Evolutionary conservation across 2,797 vertebrate genomes (phyloP).

Genomic region (Trichosurus vulpecula): DNA sequence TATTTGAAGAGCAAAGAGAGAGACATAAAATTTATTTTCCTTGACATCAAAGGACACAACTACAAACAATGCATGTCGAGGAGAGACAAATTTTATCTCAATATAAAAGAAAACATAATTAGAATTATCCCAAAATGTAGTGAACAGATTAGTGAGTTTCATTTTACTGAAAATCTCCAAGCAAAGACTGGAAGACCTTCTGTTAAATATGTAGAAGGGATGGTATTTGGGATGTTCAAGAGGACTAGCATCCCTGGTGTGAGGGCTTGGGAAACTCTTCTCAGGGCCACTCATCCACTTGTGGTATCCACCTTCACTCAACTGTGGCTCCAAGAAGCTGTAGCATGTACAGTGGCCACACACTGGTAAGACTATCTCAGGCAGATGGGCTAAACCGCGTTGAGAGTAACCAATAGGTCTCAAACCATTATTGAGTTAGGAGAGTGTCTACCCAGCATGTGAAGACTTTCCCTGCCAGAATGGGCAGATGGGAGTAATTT

Average conservation of each 20-base stretch:
- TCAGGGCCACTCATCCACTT: neutral
- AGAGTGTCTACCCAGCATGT: neutral
- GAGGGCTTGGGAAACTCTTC: neutral
- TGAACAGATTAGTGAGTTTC: neutral
- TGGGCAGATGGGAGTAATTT: neutral
- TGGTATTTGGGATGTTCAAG: neutral
- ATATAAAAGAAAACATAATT: neutral
- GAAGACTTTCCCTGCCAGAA: neutral
- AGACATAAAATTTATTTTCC: neutral
- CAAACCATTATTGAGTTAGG: no score
- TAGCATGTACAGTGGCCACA: neutral
- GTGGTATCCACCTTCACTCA: neutral
- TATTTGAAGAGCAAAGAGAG: neutral
- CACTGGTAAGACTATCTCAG: neutral
- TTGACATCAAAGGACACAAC: neutral
- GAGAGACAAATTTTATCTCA: neutral
- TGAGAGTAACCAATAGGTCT: neutral
- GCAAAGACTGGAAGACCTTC: accelerated
- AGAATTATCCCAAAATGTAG: neutral
- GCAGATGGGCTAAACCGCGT: neutral
- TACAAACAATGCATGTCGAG: neutral
- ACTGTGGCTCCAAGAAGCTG: neutral
- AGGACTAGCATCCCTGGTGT: neutral
- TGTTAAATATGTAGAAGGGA: neutral
- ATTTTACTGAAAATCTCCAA: neutral